Evolutionary conservation across 2,888 invertebrate species (phyloP), one percentile per base, ranked within the genome.

Genomic region (Nemotelus pantherinus): DNA sequence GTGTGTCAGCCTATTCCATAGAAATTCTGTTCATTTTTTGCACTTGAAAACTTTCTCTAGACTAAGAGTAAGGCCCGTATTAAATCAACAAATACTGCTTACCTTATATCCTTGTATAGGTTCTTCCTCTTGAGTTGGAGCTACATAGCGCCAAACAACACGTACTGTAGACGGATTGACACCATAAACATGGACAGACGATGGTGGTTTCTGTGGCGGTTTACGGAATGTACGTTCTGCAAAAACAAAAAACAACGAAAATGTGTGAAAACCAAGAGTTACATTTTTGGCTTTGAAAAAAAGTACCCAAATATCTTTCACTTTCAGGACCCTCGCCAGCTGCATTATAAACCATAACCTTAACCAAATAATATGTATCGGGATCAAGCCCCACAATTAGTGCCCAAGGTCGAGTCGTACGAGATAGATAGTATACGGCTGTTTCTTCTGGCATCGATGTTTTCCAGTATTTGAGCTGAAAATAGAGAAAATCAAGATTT

Each of bases 261-360:
- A 72, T 70, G 68, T 44, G 43, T 44, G 39, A 25, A 25, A 63
- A 75, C 70, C 25, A 45, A 39, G 45, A 10, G 9, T 43, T 43
- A 44, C 9, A 9, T 6, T 47, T n/a, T 44, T 44, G 7, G 7
- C 44, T 65, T 25, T 58, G 58, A 7, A 58, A 5, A 58, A 58
- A 58, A 65, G 9, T 85, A 91, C 91, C 92, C 80, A 94, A 88
- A 85, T 91, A 95, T 60, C 94, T 90, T 89, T 97, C 97, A 88
- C 97, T 97, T 86, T 98, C 97, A 0, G 97, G 96, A 3, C 98
- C 98, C 86, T 97, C 97, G 2, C 98, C 98, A 3, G 98, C 98
- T 0, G 94, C 92, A 88, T 98, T 98, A 84, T 95, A 98, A 0
- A 96, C 97, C 96, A 98, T 97, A 2, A 95, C 94, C 89, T 96